These are phyloP conservation scores for Upupa epops DNA, from an alignment of 2,113 vertebrate species.

Conservation along the genomic window DNA sequence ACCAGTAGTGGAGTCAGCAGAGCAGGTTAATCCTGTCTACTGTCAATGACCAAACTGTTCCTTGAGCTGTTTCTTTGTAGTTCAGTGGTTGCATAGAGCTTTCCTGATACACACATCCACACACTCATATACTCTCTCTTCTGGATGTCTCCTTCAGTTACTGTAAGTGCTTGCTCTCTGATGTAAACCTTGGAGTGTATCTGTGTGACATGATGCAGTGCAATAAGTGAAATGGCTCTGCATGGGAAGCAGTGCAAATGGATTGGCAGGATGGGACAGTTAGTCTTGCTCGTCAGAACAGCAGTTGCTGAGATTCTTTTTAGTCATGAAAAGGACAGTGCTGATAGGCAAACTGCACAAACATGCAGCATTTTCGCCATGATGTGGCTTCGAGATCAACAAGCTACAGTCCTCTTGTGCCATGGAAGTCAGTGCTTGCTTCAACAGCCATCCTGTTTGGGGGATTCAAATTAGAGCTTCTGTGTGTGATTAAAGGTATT, in stretches of 20 bases:
- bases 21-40: background rate
- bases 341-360: background rate
- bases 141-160: background rate
- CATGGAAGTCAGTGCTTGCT: background rate
- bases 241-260: background rate
- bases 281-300: background rate
- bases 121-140: background rate
- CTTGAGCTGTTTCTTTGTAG: background rate
- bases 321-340: background rate
- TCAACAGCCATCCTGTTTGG: rapidly evolving
- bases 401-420: no score
- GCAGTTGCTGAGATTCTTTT: background rate
- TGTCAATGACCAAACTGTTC: background rate
- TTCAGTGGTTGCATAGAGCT: background rate
- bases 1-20: background rate
- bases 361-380: background rate
- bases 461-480: background rate
- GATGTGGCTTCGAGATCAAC: rapidly evolving
- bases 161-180: rapidly evolving
- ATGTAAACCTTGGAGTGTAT: background rate
- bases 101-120: background rate
- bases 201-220: rapidly evolving
- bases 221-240: background rate
- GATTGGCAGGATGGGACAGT: background rate
- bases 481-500: rapidly evolving